Conservation (phyloP, 1,140 invertebrate species). For the Vanessa tameamea region DNA sequence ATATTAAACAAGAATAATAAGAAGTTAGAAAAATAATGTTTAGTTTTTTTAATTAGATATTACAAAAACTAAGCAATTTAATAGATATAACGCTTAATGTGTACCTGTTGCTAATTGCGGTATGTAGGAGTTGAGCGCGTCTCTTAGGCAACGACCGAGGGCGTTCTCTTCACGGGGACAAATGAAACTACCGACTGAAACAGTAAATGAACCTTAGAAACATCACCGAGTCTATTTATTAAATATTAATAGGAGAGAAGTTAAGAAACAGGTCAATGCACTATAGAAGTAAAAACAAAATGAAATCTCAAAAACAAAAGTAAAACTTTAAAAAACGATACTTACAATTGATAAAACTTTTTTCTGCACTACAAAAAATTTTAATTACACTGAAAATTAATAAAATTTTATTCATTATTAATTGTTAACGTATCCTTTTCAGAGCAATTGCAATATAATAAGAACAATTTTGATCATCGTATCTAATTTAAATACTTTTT, state of each 20-base stretch:
- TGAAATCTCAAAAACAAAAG: neutral
- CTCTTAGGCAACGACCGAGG: conserved; percentile 61
- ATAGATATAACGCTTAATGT: neutral
- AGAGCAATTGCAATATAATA: conserved; percentile 3
- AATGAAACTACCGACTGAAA: conserved; percentile 64
- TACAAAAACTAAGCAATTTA: neutral
- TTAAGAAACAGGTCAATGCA: too few species aligned
- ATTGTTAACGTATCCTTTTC: neutral
- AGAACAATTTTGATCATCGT: conserved; percentile 13
- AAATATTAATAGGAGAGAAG: too few species aligned
- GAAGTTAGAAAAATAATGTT: neutral
- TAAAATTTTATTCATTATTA: conserved; percentile 32
- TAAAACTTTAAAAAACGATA: conserved; percentile 14
- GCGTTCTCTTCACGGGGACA: conserved; percentile 70
- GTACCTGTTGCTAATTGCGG: conserved; percentile 70
- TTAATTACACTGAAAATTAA: conserved; percentile 25
- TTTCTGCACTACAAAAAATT: conserved; percentile 38
- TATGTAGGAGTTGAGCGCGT: conserved; percentile 75
- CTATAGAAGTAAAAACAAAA: too few species aligned
- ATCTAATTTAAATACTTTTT: conserved; percentile 33
- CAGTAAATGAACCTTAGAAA: neutral
- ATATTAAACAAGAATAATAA: neutral
- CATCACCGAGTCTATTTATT: too few species aligned
- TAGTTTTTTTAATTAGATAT: too few species aligned
- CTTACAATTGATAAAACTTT: conserved; percentile 64